Evolutionary conservation across 1,140 invertebrate genomes (phyloP).

Genomic region (Drosophila burlai): DNA sequence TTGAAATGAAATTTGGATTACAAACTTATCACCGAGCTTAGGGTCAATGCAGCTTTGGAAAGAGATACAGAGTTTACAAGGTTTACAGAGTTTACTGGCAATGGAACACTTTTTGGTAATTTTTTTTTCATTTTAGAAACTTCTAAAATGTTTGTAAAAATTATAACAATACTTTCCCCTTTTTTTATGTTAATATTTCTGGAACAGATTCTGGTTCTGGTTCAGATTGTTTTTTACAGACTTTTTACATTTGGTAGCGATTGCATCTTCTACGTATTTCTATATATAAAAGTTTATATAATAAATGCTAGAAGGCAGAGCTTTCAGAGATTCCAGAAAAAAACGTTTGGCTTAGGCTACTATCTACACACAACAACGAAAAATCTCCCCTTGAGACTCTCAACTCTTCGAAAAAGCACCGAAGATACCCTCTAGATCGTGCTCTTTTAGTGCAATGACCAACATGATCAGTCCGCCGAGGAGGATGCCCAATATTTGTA

Average conservation of each 20-base stretch:
- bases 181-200: neutral
- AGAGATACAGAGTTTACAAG: neutral
- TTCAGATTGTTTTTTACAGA: slow-evolving; percentile 8
- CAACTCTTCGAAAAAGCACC: slow-evolving; percentile 60
- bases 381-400: slow-evolving; percentile 18
- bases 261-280: neutral
- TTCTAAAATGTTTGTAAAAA: neutral
- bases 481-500: slow-evolving; percentile 89
- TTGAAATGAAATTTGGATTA: neutral
- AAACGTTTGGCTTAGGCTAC: slow-evolving; percentile 19
- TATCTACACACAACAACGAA: slow-evolving; percentile 33
- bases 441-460: slow-evolving; percentile 90
- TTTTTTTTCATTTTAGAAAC: neutral
- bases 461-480: slow-evolving; percentile 91
- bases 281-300: neutral
- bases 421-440: slow-evolving; percentile 88
- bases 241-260: slow-evolving; percentile 22
- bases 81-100: neutral
- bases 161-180: neutral
- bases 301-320: slow-evolving; percentile 9
- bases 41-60: slow-evolving; percentile 4
- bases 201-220: too few species aligned
- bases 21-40: slow-evolving; percentile 6
- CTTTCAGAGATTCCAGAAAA: slow-evolving; percentile 34
- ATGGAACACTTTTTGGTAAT: slow-evolving; percentile 20